These are phyloP conservation scores for Mormyrus lacerda DNA, from an alignment of 2,113 vertebrate species.

Conservation along the genomic window DNA sequence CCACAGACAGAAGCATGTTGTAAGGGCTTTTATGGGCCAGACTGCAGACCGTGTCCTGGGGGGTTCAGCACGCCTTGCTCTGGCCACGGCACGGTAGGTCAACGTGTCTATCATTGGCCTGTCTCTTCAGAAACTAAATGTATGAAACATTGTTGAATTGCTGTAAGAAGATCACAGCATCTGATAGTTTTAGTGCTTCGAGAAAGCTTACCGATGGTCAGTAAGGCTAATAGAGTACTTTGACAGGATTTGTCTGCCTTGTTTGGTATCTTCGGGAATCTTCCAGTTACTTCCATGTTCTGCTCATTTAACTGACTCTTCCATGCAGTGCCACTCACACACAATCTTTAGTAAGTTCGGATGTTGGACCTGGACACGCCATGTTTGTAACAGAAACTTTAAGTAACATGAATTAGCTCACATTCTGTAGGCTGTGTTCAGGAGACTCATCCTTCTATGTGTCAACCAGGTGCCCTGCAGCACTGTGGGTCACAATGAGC, in stretches of 20 bases:
- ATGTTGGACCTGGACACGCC: background rate
- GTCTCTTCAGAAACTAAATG: background rate
- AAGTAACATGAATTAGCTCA: background rate
- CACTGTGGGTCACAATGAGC: background rate
- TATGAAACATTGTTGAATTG: background rate
- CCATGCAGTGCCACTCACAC: background rate
- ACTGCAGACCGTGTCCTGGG: conserved; percentile 78
- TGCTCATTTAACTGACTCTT: background rate
- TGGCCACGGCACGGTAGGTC: conserved; percentile 72
- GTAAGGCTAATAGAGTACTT: background rate
- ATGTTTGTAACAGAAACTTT: background rate
- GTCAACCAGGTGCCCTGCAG: background rate
- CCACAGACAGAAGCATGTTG: conserved; percentile 72
- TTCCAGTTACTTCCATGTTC: background rate
- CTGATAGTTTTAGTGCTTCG: background rate
- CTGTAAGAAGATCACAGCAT: background rate
- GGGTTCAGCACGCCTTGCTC: conserved; percentile 73
- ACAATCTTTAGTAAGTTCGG: background rate
- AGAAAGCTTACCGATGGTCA: background rate
- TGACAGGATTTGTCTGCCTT: background rate
- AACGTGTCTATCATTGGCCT: background rate
- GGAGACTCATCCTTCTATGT: background rate
- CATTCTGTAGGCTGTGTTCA: background rate
- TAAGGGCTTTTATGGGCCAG: conserved; percentile 79
- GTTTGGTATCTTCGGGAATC: background rate